These are phyloP conservation scores for Lucilia sericata DNA, from an alignment of 1,140 invertebrate genomes.

Conservation along the genomic window DNA sequence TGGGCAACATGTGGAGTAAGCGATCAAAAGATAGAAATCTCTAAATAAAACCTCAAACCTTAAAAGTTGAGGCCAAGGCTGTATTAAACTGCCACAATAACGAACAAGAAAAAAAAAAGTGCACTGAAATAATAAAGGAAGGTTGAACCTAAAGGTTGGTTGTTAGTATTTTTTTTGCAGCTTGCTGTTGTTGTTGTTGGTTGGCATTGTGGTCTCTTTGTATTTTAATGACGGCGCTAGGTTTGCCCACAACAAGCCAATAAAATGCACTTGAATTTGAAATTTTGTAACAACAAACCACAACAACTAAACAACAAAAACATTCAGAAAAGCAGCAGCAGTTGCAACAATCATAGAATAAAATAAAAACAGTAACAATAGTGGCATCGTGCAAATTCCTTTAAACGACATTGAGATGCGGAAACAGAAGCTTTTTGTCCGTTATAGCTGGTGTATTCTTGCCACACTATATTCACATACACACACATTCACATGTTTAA, in stretches of 20 bases:
- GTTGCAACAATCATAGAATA: neutral
- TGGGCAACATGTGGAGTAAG: slow-evolving; percentile 25
- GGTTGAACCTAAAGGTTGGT: slow-evolving; percentile 18
- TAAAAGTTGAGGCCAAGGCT: slow-evolving; percentile 23
- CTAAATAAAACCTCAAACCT: slow-evolving; percentile 15
- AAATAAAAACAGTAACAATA: slow-evolving; percentile 1
- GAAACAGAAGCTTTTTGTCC: slow-evolving; percentile 33
- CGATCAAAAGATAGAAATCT: slow-evolving; percentile 21
- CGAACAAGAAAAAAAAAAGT: neutral
- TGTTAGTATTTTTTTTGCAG: neutral
- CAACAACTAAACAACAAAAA: neutral
- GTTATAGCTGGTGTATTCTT: slow-evolving; percentile 34
- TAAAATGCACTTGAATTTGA: neutral
- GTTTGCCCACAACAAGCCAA: slow-evolving; percentile 17
- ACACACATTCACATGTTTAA: neutral
- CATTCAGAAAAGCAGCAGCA: too few species aligned
- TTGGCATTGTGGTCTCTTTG: neutral
- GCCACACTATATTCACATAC: neutral
- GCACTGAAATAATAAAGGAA: neutral
- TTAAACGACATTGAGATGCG: slow-evolving; percentile 34
- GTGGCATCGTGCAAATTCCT: slow-evolving; percentile 25
- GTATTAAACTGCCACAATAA: neutral
- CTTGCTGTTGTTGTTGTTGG: neutral
- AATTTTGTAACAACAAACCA: neutral
- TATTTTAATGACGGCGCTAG: slow-evolving; percentile 26